Conservation (phyloP, 2,888 invertebrate species). For the Gastracanthus pulcherrimus region DNA sequence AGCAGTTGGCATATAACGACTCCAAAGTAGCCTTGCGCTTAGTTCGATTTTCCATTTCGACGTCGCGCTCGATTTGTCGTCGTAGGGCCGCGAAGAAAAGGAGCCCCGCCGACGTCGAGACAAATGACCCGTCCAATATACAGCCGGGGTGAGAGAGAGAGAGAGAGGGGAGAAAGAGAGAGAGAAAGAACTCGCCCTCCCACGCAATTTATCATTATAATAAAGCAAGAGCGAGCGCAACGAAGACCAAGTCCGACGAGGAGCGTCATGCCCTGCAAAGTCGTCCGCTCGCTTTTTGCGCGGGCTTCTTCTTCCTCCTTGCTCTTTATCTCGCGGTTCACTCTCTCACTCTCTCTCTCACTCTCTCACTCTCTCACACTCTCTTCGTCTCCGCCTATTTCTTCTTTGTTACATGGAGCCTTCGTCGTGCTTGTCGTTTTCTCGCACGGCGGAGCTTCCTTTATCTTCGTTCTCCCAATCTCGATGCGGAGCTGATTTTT, state of each 20-base stretch:
- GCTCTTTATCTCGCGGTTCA: not conserved
- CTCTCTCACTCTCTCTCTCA: not conserved
- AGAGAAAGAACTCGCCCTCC: constrained; percentile 7
- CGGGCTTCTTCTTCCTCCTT: not conserved
- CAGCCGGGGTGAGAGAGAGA: no score
- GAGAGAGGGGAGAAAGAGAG: not conserved
- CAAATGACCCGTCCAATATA: constrained; percentile 48
- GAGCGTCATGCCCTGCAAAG: not conserved
- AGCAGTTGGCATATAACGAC: no score
- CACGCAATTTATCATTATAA: constrained; percentile 53
- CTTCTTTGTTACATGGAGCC: not conserved
- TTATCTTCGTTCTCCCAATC: not conserved
- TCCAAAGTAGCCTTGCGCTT: not conserved
- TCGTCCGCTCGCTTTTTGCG: not conserved
- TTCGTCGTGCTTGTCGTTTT: no score
- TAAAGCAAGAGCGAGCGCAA: constrained; percentile 21
- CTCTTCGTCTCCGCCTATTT: not conserved
- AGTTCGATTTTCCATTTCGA: constrained; percentile 51
- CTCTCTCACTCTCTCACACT: not conserved
- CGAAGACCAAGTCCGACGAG: no score
- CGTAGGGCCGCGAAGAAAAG: not conserved
- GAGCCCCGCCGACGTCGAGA: not conserved
- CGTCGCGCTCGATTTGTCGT: constrained; percentile 49
- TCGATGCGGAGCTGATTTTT: constrained; percentile 24
- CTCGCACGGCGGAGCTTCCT: not conserved